Conservation (phyloP, 2,888 invertebrate genomes). For the Adela reaumurella region DNA sequence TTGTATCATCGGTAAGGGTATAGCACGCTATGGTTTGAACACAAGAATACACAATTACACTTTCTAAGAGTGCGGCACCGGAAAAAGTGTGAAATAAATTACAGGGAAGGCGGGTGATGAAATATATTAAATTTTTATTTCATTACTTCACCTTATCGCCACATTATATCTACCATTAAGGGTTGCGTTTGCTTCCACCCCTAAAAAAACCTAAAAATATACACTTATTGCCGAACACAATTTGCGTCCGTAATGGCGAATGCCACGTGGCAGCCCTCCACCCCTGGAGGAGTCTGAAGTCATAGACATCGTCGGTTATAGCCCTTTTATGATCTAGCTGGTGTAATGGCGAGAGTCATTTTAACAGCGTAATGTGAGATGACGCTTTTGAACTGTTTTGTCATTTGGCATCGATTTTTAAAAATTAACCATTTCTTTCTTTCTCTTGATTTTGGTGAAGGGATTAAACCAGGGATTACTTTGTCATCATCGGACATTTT, state of each 20-base stretch:
- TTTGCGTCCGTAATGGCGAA: background rate
- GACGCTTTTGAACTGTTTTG: too few relatives aligned
- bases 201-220: background rate
- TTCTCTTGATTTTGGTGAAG: too few relatives aligned
- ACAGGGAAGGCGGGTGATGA: background rate
- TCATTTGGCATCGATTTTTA: too few relatives aligned
- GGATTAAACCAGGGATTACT: too few relatives aligned
- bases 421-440: too few relatives aligned
- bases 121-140: background rate
- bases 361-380: too few relatives aligned
- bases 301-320: background rate
- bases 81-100: background rate
- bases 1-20: too few relatives aligned
- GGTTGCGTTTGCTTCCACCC: background rate
- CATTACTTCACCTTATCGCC: background rate
- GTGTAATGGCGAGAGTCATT: background rate
- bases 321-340: background rate
- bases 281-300: background rate
- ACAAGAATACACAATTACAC: too few relatives aligned
- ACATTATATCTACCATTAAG: background rate
- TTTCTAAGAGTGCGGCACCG: too few relatives aligned
- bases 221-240: background rate
- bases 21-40: too few relatives aligned
- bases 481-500: too few relatives aligned
- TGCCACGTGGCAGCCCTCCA: background rate